Evolutionary conservation across 1,140 invertebrate genomes (phyloP).

Genomic region (Drosophila malerkotliana): DNA sequence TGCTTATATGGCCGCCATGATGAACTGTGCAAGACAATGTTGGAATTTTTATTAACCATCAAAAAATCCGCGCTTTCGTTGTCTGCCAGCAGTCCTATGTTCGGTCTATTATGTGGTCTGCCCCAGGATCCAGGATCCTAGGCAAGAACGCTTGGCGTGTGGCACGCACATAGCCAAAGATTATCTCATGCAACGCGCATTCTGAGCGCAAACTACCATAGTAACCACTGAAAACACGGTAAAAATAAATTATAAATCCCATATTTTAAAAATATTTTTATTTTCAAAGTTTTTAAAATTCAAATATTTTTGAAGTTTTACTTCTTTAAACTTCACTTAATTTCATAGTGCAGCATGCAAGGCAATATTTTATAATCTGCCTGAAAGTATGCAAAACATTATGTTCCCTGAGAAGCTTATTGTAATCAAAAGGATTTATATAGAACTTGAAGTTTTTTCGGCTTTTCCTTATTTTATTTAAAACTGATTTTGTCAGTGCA

Average conservation of each 20-base stretch:
- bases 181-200: conserved; percentile 81
- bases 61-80: conserved; percentile 63
- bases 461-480: not conserved
- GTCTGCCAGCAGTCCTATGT: conserved; percentile 6
- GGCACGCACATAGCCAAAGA: conserved; percentile 76
- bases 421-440: too few relatives aligned
- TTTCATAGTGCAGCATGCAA: not conserved
- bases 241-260: not conserved
- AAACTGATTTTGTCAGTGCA: conserved; percentile 5
- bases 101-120: conserved; percentile 2
- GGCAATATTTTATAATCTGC: not conserved
- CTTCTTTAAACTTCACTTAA: too few relatives aligned
- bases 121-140: conserved; percentile 33
- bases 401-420: not conserved
- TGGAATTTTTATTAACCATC: conserved; percentile 83
- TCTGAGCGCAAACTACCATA: conserved; percentile 45
- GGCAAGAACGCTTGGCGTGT: conserved; percentile 61
- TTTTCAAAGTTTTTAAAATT: not conserved
- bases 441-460: not conserved
- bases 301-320: too few relatives aligned
- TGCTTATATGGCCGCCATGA: conserved; percentile 65
- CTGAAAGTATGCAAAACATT: not conserved
- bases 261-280: not conserved
- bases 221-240: conserved; percentile 8
- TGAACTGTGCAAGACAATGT: conserved; percentile 79